Percentiles rank a stretch among this genome's conserved stretches.
Conservation (phyloP, 2,888 invertebrate genomes). For the Euplagia quadripunctaria region DNA sequence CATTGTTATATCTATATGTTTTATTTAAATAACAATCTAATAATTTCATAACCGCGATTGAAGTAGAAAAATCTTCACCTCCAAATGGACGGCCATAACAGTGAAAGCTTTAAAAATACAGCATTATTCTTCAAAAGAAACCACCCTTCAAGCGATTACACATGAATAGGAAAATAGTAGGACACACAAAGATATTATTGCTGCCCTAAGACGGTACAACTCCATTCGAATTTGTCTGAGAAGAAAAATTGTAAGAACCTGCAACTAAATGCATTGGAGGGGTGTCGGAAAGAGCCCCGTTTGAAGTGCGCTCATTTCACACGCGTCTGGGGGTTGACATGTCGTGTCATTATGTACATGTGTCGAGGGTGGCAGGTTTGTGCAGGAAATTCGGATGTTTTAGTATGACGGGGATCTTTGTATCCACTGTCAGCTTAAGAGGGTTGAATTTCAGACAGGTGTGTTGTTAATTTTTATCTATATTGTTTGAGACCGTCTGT, state of each 20-base stretch:
- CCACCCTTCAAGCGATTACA: conserved; percentile 57
- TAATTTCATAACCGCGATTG: not conserved
- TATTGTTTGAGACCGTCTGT: not conserved
- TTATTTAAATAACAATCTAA: not conserved
- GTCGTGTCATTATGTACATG: conserved; percentile 78
- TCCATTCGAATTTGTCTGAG: conserved; percentile 78
- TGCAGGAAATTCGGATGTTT: conserved; percentile 60
- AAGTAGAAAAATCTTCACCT: conserved; percentile 18
- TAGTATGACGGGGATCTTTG: conserved; percentile 48
- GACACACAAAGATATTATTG: conserved; percentile 57
- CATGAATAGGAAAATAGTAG: conserved; percentile 55
- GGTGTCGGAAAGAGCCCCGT: conserved; percentile 55
- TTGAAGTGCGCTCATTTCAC: conserved; percentile 82
- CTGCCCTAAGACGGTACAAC: conserved; percentile 60
- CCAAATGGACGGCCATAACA: conserved; percentile 18
- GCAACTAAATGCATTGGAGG: conserved; percentile 82
- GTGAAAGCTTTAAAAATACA: conserved; percentile 47
- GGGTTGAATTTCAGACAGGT: conserved; percentile 44
- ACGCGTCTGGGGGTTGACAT: conserved; percentile 72
- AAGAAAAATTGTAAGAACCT: conserved; percentile 84
- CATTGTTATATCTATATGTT: too few species aligned
- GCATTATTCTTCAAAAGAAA: conserved; percentile 60
- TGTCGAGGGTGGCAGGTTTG: conserved; percentile 66
- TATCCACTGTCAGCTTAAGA: conserved; percentile 36
- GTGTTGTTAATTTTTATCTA: conserved; percentile 25